These are phyloP conservation scores for Heteractis magnifica DNA, from an alignment of 92 coral and sea anemone genomes.

Conservation along the genomic window DNA sequence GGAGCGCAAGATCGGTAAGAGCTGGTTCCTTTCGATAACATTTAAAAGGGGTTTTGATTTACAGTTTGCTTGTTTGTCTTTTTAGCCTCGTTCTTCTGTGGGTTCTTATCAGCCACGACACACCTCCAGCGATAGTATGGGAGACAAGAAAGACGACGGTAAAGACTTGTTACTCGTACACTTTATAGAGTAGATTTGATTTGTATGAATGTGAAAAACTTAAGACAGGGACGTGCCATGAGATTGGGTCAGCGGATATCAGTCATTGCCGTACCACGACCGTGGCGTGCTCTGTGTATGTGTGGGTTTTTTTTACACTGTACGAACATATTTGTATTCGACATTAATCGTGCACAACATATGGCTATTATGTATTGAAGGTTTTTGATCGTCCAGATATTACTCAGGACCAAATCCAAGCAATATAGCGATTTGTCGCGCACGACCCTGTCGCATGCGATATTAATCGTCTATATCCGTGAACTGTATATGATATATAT, in stretches of 20 bases:
- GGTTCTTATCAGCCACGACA: slow-evolving; percentile 9
- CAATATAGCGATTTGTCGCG: not conserved
- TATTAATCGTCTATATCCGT: not conserved
- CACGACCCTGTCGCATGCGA: not conserved
- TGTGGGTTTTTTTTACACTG: too few species aligned
- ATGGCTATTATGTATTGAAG: too few species aligned
- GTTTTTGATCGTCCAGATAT: too few species aligned
- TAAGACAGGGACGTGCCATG: too few species aligned
- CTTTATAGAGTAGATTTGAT: not conserved
- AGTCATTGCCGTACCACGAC: too few species aligned
- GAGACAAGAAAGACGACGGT: not conserved
- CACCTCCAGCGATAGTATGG: not conserved
- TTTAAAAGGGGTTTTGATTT: not conserved
- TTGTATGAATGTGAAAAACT: too few species aligned
- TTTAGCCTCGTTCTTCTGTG: slow-evolving; percentile 20
- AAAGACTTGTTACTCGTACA: not conserved
- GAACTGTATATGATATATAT: not conserved
- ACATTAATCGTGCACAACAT: too few species aligned
- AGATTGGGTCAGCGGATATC: too few species aligned
- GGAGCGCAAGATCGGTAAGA: slow-evolving; percentile 28
- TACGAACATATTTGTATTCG: too few species aligned
- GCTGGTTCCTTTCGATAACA: not conserved
- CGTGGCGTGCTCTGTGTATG: too few species aligned
- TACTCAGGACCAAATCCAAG: not conserved
- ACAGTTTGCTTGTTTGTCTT: not conserved